Percentiles rank a stretch among this genome's conserved stretches.
Conservation (phyloP, 92 coral and sea anemone genomes). For the Epizoanthus ramosus region DNA sequence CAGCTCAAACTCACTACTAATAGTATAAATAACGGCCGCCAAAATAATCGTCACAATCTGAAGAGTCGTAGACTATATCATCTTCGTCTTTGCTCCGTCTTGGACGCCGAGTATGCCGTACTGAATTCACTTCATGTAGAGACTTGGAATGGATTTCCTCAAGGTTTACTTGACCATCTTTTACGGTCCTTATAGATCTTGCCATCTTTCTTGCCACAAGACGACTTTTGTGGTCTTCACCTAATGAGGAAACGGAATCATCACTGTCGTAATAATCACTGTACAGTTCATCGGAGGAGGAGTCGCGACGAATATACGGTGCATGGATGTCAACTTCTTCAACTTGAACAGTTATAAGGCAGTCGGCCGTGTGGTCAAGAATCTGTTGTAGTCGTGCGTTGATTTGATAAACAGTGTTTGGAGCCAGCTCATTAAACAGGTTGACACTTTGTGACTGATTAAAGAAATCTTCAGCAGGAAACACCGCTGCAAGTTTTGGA, state of each 20-base stretch:
- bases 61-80: background rate
- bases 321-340: conserved; percentile 17
- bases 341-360: background rate
- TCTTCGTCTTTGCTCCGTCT: background rate
- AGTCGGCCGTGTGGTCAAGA: background rate
- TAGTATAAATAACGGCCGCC: no score
- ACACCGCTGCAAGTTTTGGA: background rate
- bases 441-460: background rate
- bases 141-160: conserved; percentile 7
- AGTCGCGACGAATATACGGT: conserved; percentile 4
- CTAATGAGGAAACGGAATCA: conserved; percentile 17
- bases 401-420: conserved; percentile 21
- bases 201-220: conserved; percentile 25
- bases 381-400: conserved; percentile 13
- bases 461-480: conserved; percentile 23
- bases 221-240: conserved; percentile 7
- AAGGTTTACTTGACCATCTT: background rate
- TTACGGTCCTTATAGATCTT: background rate
- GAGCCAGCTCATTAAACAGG: conserved; percentile 5
- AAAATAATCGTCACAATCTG: background rate
- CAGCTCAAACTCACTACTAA: no score
- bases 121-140: background rate
- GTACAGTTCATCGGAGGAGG: conserved; percentile 3
- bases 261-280: background rate
- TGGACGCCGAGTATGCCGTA: background rate